Evolutionary conservation across 2,797 vertebrate genomes (phyloP).

Genomic region (Epinephelus malabaricus): DNA sequence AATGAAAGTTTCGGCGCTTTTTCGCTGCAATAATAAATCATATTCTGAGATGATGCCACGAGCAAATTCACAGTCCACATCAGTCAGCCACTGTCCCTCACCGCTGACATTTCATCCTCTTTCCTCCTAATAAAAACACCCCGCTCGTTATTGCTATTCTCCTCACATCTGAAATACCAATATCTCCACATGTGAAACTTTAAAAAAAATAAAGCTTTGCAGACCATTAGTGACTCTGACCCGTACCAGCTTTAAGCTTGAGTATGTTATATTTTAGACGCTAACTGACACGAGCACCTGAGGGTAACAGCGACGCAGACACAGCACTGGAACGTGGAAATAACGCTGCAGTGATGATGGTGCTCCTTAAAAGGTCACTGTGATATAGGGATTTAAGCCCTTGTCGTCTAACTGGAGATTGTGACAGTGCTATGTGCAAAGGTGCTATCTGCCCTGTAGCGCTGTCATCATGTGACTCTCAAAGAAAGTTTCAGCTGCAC

Average conservation of each 20-base stretch:
- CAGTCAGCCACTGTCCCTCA: constrained; percentile 37
- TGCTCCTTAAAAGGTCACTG: constrained; percentile 71
- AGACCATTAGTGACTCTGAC: constrained; percentile 64
- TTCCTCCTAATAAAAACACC: constrained; percentile 25
- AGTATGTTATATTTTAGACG: constrained; percentile 57
- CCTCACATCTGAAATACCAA: constrained; percentile 15
- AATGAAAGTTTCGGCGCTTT: constrained; percentile 51
- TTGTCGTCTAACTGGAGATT: constrained; percentile 12
- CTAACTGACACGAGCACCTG: constrained; percentile 52
- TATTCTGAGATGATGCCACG: constrained; percentile 47
- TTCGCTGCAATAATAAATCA: constrained; percentile 59
- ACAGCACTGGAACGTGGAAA: constrained; percentile 26
- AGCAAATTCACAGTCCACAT: constrained; percentile 39
- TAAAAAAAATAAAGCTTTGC: constrained; percentile 59
- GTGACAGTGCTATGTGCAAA: constrained; percentile 43
- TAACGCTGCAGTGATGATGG: constrained; percentile 25
- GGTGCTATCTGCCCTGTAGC: constrained; percentile 53
- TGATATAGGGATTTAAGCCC: constrained; percentile 54
- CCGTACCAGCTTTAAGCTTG: constrained; percentile 48
- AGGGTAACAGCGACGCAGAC: constrained; percentile 24
- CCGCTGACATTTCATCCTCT: constrained; percentile 46
- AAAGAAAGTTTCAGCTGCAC: constrained; percentile 6
- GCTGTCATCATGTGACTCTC: constrained; percentile 18
- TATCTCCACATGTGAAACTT: constrained; percentile 40
- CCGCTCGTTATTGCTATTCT: constrained; percentile 19